These are phyloP conservation scores for Oryctolagus cuniculus DNA, from an alignment of 2,113 vertebrate genomes.

Conservation along the genomic window DNA sequence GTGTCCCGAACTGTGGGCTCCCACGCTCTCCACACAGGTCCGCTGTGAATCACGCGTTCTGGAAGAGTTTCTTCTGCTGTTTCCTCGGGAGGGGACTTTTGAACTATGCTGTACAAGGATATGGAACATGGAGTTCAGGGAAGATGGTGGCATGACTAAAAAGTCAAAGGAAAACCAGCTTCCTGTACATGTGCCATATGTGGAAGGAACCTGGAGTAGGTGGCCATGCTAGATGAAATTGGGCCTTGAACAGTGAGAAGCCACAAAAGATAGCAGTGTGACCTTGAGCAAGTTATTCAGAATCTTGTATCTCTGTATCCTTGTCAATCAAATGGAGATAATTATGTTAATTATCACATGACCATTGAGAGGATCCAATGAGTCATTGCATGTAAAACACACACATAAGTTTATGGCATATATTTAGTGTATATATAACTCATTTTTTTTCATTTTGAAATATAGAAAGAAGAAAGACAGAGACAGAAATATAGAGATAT, in stretches of 20 bases:
- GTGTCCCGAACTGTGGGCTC: too few species aligned
- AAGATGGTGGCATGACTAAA: neutral
- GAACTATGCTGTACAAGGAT: neutral
- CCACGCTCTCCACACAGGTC: too few species aligned
- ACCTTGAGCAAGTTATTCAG: neutral
- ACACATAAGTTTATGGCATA: neutral
- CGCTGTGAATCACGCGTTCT: too few species aligned
- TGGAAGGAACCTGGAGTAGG: neutral
- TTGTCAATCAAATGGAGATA: neutral
- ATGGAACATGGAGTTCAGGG: neutral
- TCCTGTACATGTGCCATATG: neutral
- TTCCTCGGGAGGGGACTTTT: too few species aligned
- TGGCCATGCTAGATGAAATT: neutral
- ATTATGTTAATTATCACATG: neutral
- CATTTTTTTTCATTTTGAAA: too few species aligned
- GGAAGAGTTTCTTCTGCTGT: too few species aligned
- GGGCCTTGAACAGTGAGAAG: neutral
- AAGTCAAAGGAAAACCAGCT: neutral
- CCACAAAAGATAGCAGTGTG: neutral
- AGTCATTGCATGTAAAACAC: neutral
- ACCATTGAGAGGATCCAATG: neutral
- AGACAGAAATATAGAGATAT: too few species aligned
- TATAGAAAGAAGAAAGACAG: too few species aligned
- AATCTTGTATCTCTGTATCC: neutral
- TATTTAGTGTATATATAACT: neutral